Percentiles rank a stretch among this genome's conserved stretches.
Evolutionary conservation across 2,113 vertebrate genomes (phyloP).

Genomic region (Pavo muticus): DNA sequence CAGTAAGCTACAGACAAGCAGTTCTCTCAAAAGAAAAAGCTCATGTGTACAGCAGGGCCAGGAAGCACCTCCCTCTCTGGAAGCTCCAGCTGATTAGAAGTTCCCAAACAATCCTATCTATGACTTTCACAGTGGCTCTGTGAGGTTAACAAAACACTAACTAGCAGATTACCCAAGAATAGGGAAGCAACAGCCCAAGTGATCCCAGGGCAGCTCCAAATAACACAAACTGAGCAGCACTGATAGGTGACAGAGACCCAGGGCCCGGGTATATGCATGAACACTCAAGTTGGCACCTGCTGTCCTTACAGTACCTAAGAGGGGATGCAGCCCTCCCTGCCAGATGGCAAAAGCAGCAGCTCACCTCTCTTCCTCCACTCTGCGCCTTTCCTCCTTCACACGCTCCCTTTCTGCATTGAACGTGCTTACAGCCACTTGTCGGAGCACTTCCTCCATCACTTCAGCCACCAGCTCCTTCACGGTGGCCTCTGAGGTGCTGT

Average conservation of each 20-base stretch:
- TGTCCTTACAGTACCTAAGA: fast-evolving
- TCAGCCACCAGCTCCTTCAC: constrained; percentile 81
- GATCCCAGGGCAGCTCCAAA: not conserved
- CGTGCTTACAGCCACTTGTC: constrained; percentile 71
- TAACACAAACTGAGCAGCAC: not conserved
- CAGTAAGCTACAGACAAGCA: not conserved
- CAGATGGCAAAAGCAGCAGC: not conserved
- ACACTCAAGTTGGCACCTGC: not conserved
- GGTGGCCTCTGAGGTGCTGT: constrained; percentile 79
- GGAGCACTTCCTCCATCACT: constrained; percentile 77
- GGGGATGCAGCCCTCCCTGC: not conserved
- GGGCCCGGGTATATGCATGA: not conserved
- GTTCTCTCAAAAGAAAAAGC: not conserved
- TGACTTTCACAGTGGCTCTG: not conserved
- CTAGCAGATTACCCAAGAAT: not conserved
- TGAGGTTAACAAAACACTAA: not conserved
- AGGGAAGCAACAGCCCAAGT: not conserved
- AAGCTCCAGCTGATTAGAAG: not conserved
- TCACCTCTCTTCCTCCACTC: constrained; percentile 88
- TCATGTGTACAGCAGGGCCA: not conserved
- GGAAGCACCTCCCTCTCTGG: not conserved
- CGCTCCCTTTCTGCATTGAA: constrained; percentile 79
- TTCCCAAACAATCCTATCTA: not conserved
- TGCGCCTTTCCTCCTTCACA: constrained; percentile 82
- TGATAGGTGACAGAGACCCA: fast-evolving